Evolutionary conservation across 2,888 invertebrate genomes (phyloP), one percentile per base, ranked within the genome.

Genomic region (Mesorhabditis spiculigera): DNA sequence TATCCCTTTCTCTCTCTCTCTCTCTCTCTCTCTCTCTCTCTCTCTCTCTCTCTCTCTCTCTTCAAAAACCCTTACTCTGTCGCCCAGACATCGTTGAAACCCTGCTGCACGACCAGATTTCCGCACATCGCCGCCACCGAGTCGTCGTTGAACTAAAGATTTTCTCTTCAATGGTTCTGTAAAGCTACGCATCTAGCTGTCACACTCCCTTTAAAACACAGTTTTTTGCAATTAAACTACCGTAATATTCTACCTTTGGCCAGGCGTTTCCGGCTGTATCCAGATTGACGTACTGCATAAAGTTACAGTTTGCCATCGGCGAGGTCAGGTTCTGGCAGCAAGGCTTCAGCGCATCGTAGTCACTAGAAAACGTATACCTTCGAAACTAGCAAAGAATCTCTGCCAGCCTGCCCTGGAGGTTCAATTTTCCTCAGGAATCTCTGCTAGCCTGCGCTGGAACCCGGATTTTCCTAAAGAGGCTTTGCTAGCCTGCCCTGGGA

Each of bases 181-280:
- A 28, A 28, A 28, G 28, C 28, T 28, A 28, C 28, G 28, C 28
- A 28, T 28, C 28, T 28, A 28, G 28, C 28, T 28, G 28, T 28
- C 28, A 28, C 28, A 28, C 28, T 28, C 28, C 28, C 28, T 28
- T 28, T 28, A 28, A 50, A 67, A 67, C 6, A 42, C 5, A 45
- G 5, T 45, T 10, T 50, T 8, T 45, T 6, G 43, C 10, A n/a
- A 13, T 45, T 45, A 10, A 50, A 13, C 16, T 28, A 5, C n/a
- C 5, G n/a, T n/a, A 10, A 16, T 5, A 45, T 16, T 43, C 4
- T 0, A 72, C 58, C 65, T 73, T 78, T 50, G 80, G 75, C 64
- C 70, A 72, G 41, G 79, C 82, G 66, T 82, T 81, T 70, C 82
- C 82, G 65, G 73, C 66, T 13, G 73, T 71, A 58, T 82, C 81